Percentiles rank a stretch among this genome's conserved stretches.
Conservation (phyloP, 2,113 vertebrate species). For the Cynoglossus semilaevis region DNA sequence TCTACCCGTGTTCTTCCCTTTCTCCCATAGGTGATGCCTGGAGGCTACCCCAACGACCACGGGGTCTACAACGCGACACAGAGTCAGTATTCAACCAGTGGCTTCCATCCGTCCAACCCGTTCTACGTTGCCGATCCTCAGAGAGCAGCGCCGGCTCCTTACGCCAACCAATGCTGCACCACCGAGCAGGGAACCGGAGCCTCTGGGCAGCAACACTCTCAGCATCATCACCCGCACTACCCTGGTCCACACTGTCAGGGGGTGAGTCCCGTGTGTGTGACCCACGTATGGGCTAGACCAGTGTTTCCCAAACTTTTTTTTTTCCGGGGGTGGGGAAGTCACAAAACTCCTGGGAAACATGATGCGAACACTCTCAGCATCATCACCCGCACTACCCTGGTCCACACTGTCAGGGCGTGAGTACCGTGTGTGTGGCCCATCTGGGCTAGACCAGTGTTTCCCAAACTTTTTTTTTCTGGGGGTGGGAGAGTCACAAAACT, state of each 20-base stretch:
- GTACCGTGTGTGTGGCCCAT: too few relatives aligned
- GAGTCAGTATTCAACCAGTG: conserved; percentile 70
- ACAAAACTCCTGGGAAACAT: too few relatives aligned
- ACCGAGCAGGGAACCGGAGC: conserved; percentile 62
- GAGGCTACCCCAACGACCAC: conserved; percentile 72
- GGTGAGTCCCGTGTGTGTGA: too few relatives aligned
- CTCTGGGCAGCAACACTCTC: conserved; percentile 67
- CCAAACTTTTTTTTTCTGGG: too few relatives aligned
- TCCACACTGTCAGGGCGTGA: conserved; percentile 76
- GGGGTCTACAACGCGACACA: conserved; percentile 74
- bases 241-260: conserved; percentile 75
- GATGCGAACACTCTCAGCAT: conserved; percentile 64
- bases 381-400: conserved; percentile 73
- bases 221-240: conserved; percentile 71
- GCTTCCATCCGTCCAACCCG: conserved; percentile 77
- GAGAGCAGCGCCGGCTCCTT: conserved; percentile 62
- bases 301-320: too few relatives aligned
- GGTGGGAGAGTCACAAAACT: too few relatives aligned
- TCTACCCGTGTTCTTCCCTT: too few relatives aligned
- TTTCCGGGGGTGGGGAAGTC: too few relatives aligned
- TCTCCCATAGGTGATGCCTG: conserved; percentile 65
- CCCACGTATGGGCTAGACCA: too few relatives aligned
- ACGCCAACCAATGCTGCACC: conserved; percentile 70
- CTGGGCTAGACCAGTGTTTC: too few relatives aligned
- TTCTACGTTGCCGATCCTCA: conserved; percentile 77